Evolutionary conservation across 2,888 invertebrate species (phyloP).

Genomic region (Zygothrica quintamaculata): DNA sequence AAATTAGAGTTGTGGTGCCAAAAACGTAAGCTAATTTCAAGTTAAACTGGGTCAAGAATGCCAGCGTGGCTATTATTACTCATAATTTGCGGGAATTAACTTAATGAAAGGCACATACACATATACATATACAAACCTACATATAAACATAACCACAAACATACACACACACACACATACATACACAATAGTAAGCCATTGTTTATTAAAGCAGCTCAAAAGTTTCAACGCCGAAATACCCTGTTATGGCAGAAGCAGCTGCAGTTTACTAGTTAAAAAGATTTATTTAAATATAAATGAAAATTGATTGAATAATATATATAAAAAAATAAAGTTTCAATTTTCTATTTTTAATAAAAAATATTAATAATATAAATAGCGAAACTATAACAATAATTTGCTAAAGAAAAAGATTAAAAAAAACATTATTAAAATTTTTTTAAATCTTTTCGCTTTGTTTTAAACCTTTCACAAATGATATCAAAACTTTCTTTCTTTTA

Average conservation of each 20-base stretch:
- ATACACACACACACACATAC: constrained; percentile 39
- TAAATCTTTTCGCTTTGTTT: too few species aligned
- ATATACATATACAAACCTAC: constrained; percentile 38
- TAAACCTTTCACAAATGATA: too few species aligned
- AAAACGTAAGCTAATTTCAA: constrained; percentile 60
- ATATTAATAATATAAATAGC: too few species aligned
- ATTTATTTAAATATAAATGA: too few species aligned
- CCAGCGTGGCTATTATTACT: constrained; percentile 62
- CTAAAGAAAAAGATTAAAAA: too few species aligned
- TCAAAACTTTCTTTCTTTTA: background rate
- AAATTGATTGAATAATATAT: too few species aligned
- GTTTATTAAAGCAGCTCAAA: constrained; percentile 1
- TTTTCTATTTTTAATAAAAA: too few species aligned
- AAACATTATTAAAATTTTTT: too few species aligned
- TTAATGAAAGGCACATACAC: constrained; percentile 62
- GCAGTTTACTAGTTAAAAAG: background rate
- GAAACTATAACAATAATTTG: too few species aligned
- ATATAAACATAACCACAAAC: constrained; percentile 11
- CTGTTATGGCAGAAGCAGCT: background rate
- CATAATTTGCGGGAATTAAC: constrained; percentile 77
- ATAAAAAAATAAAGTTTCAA: too few species aligned
- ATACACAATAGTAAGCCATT: constrained; percentile 27
- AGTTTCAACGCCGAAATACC: constrained; percentile 13
- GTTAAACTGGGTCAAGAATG: constrained; percentile 76
- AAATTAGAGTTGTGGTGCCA: constrained; percentile 54